Percentiles rank a stretch among this genome's conserved stretches.
Evolutionary conservation across 2,797 vertebrate species (phyloP).

Genomic region (Nyctalus aviator): DNA sequence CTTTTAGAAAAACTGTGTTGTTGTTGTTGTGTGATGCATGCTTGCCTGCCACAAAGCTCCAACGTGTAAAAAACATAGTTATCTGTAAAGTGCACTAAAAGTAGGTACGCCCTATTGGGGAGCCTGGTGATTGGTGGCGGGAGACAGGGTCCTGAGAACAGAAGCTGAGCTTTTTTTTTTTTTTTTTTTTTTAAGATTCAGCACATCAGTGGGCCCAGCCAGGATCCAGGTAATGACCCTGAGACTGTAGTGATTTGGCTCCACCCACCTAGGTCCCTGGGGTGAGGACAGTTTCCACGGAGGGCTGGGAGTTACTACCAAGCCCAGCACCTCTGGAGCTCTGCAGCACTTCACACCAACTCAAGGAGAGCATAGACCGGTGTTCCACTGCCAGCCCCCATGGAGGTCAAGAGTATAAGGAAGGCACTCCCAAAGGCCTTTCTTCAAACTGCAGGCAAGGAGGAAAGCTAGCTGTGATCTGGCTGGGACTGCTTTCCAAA

Average conservation of each 20-base stretch:
- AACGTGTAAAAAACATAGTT: background rate
- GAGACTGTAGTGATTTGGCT: background rate
- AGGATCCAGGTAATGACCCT: background rate
- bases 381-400: background rate
- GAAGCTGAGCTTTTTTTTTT: background rate
- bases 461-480: background rate
- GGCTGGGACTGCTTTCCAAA: slow-evolving; percentile 20
- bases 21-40: background rate
- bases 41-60: background rate
- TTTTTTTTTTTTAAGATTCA: background rate
- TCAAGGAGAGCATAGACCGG: background rate
- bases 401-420: background rate
- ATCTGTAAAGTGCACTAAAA: background rate
- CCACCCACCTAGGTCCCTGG: background rate
- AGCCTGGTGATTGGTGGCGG: background rate
- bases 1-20: background rate
- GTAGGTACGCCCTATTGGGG: background rate
- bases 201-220: background rate
- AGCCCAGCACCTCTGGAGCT: background rate
- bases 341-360: background rate
- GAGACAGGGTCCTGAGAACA: background rate
- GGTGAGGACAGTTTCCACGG: background rate
- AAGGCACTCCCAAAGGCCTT: background rate
- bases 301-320: background rate
- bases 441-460: background rate